phyloP scores from a whole-genome alignment of 2,797 vertebrate species.

The Chrysocyon brachyurus region DNA sequence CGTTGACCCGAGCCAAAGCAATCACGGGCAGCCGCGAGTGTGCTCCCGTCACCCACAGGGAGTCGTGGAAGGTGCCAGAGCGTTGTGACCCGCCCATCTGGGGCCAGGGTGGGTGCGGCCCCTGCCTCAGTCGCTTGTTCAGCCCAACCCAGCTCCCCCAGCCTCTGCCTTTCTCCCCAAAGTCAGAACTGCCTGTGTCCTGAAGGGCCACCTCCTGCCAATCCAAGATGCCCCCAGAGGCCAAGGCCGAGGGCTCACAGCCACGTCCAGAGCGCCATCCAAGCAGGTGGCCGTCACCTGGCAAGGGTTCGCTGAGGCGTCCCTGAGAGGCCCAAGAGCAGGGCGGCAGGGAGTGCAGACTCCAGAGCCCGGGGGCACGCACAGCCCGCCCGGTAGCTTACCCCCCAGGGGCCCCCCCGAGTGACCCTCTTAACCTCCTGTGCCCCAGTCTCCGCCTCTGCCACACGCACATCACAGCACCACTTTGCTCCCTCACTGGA shows the following conservation, averaged over 20 bases:
- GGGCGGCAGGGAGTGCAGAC: not conserved
- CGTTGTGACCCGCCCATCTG: not conserved
- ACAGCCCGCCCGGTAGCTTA: not conserved
- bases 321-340: not conserved
- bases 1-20: not conserved
- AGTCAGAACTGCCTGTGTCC: not conserved
- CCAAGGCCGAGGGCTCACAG: not conserved
- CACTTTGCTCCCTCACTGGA: not conserved
- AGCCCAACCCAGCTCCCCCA: not conserved
- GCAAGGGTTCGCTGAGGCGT: not conserved
- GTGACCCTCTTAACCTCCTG: not conserved
- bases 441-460: not conserved
- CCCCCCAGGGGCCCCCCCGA: no score
- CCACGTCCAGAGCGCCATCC: fast-evolving
- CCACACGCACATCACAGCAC: not conserved
- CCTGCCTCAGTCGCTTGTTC: not conserved
- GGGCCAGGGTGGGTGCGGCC: not conserved
- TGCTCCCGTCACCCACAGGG: not conserved
- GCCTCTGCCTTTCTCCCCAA: not conserved
- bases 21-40: fast-evolving
- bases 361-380: not conserved
- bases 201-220: not conserved
- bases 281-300: no score
- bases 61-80: not conserved
- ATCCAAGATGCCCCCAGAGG: not conserved